Conservation (phyloP, 2,888 invertebrate species). For the Cylindroiulus punctatus region DNA sequence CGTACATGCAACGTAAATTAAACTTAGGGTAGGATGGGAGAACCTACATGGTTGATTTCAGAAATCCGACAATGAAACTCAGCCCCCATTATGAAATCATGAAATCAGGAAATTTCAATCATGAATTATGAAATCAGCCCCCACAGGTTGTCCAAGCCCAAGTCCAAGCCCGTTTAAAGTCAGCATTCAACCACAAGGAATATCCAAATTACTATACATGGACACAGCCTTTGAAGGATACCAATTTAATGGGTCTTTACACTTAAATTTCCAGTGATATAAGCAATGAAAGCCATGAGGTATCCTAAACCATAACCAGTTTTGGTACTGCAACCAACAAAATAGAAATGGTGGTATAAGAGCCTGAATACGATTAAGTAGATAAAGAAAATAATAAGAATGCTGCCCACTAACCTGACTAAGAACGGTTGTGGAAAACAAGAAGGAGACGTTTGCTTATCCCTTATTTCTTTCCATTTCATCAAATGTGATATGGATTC, state of each 20-base stretch:
- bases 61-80: no score
- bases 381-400: neutral
- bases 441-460: neutral
- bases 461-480: conserved; percentile 12
- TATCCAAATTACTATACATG: no score
- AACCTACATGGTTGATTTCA: no score
- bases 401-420: neutral
- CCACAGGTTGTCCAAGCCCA: no score
- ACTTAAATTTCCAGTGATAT: conserved; percentile 44
- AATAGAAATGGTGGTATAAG: neutral
- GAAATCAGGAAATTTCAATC: no score
- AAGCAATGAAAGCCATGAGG: conserved; percentile 50
- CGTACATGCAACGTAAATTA: no score
- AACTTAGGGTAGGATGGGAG: no score
- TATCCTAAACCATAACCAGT: conserved; percentile 35
- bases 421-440: conserved; percentile 50
- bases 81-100: no score
- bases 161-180: no score
- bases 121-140: no score
- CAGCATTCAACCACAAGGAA: no score
- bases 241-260: neutral
- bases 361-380: neutral
- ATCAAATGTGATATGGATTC: neutral
- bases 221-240: no score
- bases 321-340: conserved; percentile 24